Evolutionary conservation across 2,888 invertebrate species (phyloP), one percentile per base, ranked within the genome.

Genomic region (Drosophila lutescens): DNA sequence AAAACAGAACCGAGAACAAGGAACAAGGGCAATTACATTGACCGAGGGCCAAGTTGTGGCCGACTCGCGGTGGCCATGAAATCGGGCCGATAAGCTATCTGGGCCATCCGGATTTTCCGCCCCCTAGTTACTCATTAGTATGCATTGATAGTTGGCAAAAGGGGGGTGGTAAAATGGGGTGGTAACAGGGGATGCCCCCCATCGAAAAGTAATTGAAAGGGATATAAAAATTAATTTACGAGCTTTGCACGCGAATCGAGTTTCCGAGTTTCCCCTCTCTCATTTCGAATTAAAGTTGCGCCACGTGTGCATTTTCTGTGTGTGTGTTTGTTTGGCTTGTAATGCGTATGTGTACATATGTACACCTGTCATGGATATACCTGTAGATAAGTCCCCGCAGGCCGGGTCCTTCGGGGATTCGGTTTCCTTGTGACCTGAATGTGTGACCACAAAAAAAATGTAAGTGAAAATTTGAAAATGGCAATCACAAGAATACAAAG

Each of bases 221-320:
- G 68, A 78, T 72, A 82, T 79, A 72, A 73, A 80, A 83, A 72
- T 75, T 78, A 78, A 82, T 84, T 84, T 81, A 84, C 76, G 81
- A 77, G 61, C 62, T 73, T 68, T 53, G 66, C 69, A 77, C 78
- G 73, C 74, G 68, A 62, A 46, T 44, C 44, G 46, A 26, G 32
- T 36, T 53, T 20, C 9, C 44, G 46, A 26, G 32, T 36, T 53
- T 20, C 9, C 17, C 9, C n/a, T 6, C n/a, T 15, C 46, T 17
- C 40, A n/a, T 8, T 2, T 2, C 13, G 20, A 41, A 30, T 54
- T 55, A 36, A 38, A 49, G 30, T 23, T 23, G 9, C 26, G 32
- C 26, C 44, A 23, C 55, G 36, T 23, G 32, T 49, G 49, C 7
- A 32, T 49, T 46, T 10, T 23, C 2, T 23, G 26, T 47, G 6